Percentiles rank a stretch among this genome's conserved stretches.
Evolutionary conservation across 2,797 vertebrate species (phyloP).

Genomic region (Hydrocynus forskahlii): DNA sequence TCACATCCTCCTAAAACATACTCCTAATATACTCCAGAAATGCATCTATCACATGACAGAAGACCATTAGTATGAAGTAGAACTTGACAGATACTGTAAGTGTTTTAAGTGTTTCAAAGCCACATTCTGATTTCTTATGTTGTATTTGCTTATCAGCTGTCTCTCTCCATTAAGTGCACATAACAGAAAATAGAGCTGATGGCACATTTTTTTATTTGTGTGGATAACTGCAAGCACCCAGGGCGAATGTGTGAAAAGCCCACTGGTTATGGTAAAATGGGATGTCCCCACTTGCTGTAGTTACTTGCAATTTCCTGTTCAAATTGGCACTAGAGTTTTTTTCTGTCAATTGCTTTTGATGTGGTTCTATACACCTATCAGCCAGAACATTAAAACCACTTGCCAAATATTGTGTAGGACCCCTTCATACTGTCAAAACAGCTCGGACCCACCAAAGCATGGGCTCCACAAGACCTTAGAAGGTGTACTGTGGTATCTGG

Average conservation of each 20-base stretch:
- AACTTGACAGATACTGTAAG: background rate
- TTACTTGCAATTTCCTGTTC: slow-evolving; percentile 24
- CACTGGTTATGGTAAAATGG: background rate
- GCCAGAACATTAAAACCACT: too few relatives aligned
- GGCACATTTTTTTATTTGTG: background rate
- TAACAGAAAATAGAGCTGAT: background rate
- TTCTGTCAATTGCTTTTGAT: slow-evolving; percentile 4
- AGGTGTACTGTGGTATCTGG: too few relatives aligned
- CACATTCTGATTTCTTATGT: background rate
- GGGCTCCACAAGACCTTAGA: too few relatives aligned
- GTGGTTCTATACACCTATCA: background rate
- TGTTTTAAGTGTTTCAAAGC: background rate
- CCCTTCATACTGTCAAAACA: too few relatives aligned
- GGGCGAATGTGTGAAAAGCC: background rate
- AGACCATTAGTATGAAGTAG: background rate
- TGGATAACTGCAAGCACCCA: background rate
- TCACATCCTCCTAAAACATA: background rate
- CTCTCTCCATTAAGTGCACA: background rate
- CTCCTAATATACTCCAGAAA: background rate
- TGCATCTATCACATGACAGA: background rate
- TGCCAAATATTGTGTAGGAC: too few relatives aligned
- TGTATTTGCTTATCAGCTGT: background rate
- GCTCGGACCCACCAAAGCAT: too few relatives aligned
- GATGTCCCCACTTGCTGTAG: slow-evolving; percentile 1
- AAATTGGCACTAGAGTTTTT: slow-evolving; percentile 20